Base-by-base conservation (phyloP, 2,888 invertebrate species). In the Argyresthia albistria region DNA sequence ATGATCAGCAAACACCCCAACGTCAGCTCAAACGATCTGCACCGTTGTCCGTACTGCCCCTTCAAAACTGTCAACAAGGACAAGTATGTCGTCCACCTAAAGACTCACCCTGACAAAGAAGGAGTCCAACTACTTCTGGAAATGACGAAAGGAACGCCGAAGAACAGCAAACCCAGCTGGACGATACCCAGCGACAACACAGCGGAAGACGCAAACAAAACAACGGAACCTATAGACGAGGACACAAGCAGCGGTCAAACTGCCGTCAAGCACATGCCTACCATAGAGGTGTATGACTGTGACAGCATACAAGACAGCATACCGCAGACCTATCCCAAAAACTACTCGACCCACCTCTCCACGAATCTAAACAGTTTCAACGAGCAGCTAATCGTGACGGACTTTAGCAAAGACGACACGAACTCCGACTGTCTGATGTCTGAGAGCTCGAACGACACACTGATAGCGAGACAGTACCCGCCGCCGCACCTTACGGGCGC, bases 1-100 rank as follows among this genome's bases (percentile, higher is more conserved):
- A 87, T 96, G 67, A 90, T 92, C 61, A 92, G 91, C 52, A 93
- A 93, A 67, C 96, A 96, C 74, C 94, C 95, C 0, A 91, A 91
- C 35, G 72, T 90, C 56, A 91, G 90, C 54, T 87, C 90, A 35
- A 87, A 88, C 9, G 87, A 92, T 12, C 77, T 94, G 61, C 91
- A 90, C 63, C 80, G 88, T 4, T 93, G 93, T 62, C 77, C 84
- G 0, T 84, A 88, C 61, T 93, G 93, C 61, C 76, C 88, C 36
- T 93, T 89, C 69, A 89, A 90, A 60, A 89, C 92, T 0, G 88
- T 93, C 47, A 93, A 87, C 69, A 90, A 90, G 69, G 89, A 90
- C 12, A 90, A 91, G 65, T 92, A 89, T 60, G 70, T 83, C 0
- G 64, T 87, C 0, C 91, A 91, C 63, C 73, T 90, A 52, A 77